Evolutionary conservation across 2,797 vertebrate species (phyloP).

Genomic region (Microctenopoma stevenorrisi): DNA sequence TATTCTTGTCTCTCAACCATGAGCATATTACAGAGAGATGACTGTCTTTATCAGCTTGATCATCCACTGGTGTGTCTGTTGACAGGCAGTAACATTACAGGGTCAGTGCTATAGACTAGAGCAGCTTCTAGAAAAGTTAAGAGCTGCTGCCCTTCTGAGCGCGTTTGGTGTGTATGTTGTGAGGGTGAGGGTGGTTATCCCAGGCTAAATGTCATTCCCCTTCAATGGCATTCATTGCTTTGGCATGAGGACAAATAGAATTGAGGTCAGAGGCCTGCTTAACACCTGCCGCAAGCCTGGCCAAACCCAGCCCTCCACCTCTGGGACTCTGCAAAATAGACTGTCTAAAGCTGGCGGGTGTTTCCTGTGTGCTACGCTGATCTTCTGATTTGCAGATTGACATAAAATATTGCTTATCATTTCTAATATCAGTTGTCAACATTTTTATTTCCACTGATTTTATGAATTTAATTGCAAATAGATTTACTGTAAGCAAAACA

Average conservation of each 20-base stretch:
- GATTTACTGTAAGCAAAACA: background rate
- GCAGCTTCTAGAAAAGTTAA: slow-evolving; percentile 43
- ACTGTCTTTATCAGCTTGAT: slow-evolving; percentile 54
- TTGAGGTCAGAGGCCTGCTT: slow-evolving; percentile 60
- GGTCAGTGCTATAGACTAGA: slow-evolving; percentile 28
- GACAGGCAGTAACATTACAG: slow-evolving; percentile 41
- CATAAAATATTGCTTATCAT: background rate
- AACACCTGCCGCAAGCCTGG: slow-evolving; percentile 56
- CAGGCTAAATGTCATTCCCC: slow-evolving; percentile 57
- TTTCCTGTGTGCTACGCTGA: slow-evolving; percentile 26
- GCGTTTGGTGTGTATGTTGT: slow-evolving; percentile 25
- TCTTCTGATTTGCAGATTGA: slow-evolving; percentile 32
- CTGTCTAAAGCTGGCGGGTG: slow-evolving; percentile 27
- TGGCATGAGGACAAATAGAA: slow-evolving; percentile 66
- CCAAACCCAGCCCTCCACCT: slow-evolving; percentile 41
- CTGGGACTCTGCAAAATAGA: slow-evolving; percentile 34
- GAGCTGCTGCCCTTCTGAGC: slow-evolving; percentile 27
- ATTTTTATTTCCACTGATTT: background rate
- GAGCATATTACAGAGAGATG: slow-evolving; percentile 57
- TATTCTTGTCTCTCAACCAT: slow-evolving; percentile 55
- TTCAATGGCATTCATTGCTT: slow-evolving; percentile 59
- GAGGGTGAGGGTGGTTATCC: slow-evolving; percentile 25
- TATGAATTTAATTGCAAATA: background rate
- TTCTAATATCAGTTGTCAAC: background rate
- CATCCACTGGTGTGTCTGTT: slow-evolving; percentile 26